phyloP scores from a whole-genome alignment of 2,888 invertebrate species.

The Glaucopsyche alexis region DNA sequence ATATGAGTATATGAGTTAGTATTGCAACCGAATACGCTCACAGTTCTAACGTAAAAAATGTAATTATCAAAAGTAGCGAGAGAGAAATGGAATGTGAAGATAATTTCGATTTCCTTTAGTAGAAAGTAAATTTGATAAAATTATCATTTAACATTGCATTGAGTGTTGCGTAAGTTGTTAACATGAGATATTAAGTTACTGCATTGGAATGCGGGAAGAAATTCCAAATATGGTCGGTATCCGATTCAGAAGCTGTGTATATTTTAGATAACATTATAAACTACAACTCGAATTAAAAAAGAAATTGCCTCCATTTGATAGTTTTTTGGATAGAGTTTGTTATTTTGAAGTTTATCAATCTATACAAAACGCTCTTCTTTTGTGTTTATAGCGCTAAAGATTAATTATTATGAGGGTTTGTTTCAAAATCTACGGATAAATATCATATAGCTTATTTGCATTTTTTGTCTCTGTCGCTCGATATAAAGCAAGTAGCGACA shows the following conservation, averaged over 20 bases:
- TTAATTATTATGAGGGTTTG: no score
- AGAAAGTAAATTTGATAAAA: constrained; percentile 63
- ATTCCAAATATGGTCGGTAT: neutral
- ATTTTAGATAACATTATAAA: neutral
- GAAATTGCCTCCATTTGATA: neutral
- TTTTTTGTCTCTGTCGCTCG: no score
- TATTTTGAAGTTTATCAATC: neutral
- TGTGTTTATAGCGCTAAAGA: no score
- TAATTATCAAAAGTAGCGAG: constrained; percentile 71
- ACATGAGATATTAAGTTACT: neutral
- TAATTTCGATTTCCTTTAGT: constrained; percentile 79
- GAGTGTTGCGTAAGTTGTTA: neutral
- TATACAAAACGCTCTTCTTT: no score
- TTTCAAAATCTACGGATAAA: no score
- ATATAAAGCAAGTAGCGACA: no score
- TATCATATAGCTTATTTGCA: no score
- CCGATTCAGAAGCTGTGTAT: neutral
- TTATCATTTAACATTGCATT: constrained; percentile 7
- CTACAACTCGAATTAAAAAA: no score
- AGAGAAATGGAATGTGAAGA: constrained; percentile 76
- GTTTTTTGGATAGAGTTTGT: neutral
- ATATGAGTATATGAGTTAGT: constrained; percentile 50
- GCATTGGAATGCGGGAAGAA: neutral
- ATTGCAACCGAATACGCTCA: constrained; percentile 50
- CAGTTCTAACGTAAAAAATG: constrained; percentile 61